Evolutionary conservation across 2,113 vertebrate species (phyloP).

Genomic region (Isurus oxyrinchus): DNA sequence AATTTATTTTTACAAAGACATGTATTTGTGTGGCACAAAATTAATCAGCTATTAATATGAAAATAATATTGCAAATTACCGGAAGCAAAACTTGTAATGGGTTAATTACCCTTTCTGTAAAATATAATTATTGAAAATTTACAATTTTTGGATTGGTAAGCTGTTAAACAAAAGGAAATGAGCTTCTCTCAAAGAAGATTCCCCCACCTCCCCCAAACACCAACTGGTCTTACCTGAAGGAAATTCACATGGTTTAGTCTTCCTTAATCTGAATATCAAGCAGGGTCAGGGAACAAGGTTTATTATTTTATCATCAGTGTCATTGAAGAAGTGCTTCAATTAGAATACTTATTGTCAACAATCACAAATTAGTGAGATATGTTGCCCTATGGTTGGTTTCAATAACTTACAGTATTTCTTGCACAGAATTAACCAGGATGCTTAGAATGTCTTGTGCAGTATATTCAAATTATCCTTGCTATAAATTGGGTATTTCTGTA

Average conservation of each 20-base stretch:
- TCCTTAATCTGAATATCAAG: neutral
- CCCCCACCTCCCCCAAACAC: neutral
- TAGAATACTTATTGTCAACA: neutral
- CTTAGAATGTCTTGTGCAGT: neutral
- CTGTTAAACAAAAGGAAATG: neutral
- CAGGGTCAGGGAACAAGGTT: neutral
- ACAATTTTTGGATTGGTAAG: neutral
- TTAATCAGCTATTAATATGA: neutral
- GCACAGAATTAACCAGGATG: neutral
- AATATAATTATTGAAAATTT: neutral
- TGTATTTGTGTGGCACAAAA: neutral
- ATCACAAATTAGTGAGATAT: neutral
- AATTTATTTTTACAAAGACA: neutral
- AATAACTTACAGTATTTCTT: neutral
- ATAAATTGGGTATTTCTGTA: slow-evolving; percentile 39
- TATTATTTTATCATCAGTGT: neutral
- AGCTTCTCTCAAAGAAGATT: neutral
- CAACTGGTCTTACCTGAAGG: neutral
- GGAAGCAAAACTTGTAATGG: neutral
- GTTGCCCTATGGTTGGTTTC: neutral
- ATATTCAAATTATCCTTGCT: neutral
- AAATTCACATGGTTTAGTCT: neutral
- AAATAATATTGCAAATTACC: neutral
- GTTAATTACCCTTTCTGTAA: neutral
- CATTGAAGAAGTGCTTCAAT: neutral